These are phyloP conservation scores for Dorcus parallelipipedus DNA, from an alignment of 2,888 invertebrate genomes.

Conservation along the genomic window DNA sequence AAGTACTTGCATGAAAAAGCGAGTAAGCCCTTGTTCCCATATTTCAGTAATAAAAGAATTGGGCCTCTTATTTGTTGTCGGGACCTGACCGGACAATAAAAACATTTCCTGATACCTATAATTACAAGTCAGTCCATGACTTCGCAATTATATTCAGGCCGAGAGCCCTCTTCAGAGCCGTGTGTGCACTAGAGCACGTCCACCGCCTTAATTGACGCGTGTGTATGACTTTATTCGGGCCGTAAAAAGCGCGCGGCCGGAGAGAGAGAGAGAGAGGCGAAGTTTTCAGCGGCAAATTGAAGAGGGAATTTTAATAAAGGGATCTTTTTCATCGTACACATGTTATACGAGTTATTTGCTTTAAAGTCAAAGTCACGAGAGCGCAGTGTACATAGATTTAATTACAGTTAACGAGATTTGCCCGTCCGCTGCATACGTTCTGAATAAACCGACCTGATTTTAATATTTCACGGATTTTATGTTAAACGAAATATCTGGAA, in stretches of 20 bases:
- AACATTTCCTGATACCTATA: conserved; percentile 30
- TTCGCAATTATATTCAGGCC: conserved; percentile 32
- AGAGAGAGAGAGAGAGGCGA: not conserved
- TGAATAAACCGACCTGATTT: too few species aligned
- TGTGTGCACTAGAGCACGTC: conserved; percentile 40
- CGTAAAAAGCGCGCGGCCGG: not conserved
- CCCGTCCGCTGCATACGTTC: not conserved
- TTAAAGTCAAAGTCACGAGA: not conserved
- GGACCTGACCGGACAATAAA: conserved; percentile 22
- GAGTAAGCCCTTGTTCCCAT: not conserved
- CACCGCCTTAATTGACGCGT: conserved; percentile 35
- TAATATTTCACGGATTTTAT: too few species aligned
- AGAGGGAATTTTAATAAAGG: not conserved
- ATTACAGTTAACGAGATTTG: not conserved
- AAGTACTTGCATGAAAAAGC: not conserved
- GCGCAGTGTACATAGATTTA: not conserved
- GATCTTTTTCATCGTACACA: not conserved
- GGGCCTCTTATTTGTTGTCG: conserved; percentile 10
- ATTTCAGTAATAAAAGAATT: not conserved
- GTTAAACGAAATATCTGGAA: too few species aligned
- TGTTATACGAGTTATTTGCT: not conserved
- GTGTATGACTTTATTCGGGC: conserved; percentile 16
- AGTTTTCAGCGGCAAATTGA: not conserved
- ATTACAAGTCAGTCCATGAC: conserved; percentile 32
- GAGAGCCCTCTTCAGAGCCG: conserved; percentile 31